A percentile compares a stretch with the other conserved stretches of the same genome.
phyloP scores from a whole-genome alignment of 2,113 vertebrate genomes.

The Carollia perspicillata region DNA sequence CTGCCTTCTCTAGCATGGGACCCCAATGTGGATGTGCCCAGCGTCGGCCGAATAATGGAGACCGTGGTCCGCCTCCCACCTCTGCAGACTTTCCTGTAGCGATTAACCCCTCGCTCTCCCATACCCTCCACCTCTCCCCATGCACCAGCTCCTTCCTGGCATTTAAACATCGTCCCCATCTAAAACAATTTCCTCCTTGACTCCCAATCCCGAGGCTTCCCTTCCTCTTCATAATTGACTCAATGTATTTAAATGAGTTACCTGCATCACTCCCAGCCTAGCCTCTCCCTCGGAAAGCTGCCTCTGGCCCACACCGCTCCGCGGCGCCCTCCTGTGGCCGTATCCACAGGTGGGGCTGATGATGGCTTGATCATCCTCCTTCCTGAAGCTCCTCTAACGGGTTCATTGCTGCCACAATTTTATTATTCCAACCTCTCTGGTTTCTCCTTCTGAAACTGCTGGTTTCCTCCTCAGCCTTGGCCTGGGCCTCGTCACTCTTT shows the following conservation, averaged over 20 bases:
- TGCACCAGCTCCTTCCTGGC: not conserved
- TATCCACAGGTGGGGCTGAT: not conserved
- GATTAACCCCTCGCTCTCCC: not conserved
- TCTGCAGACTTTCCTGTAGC: not conserved
- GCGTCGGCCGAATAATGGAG: not conserved
- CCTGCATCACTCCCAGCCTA: not conserved
- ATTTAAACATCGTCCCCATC: not conserved
- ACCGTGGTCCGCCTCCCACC: not conserved
- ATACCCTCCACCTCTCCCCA: not conserved
- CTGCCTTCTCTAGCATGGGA: not conserved
- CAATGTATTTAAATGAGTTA: not conserved
- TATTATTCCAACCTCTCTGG: not conserved
- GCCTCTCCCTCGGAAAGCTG: not conserved
- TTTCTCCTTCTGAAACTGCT: not conserved
- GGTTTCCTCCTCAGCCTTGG: not conserved
- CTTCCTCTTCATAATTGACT: not conserved
- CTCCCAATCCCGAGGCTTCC: not conserved
- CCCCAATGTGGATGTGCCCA: not conserved
- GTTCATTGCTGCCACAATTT: not conserved
- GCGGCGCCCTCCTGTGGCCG: fast-evolving
- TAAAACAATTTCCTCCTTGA: not conserved
- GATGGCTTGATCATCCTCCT: not conserved
- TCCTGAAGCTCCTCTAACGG: not conserved
- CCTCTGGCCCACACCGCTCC: fast-evolving
- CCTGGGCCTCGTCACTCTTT: not conserved